Conservation (phyloP, 2,797 vertebrate genomes). For the Lophius americanus region DNA sequence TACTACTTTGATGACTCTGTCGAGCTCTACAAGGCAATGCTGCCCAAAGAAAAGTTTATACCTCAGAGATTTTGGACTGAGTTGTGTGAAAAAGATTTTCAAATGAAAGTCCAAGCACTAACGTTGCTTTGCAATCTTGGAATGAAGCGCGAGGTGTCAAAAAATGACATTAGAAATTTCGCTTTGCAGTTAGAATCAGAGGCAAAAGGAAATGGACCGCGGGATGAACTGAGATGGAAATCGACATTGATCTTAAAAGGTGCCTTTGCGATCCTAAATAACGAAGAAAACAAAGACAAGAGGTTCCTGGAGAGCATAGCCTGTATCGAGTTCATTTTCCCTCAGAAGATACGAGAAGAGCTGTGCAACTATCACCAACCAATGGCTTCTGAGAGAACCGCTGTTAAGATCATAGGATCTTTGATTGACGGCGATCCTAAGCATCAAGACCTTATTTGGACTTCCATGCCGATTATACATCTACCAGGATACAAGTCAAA, state of each 20-base stretch:
- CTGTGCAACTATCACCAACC: slow-evolving; percentile 69
- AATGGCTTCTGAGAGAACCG: slow-evolving; percentile 45
- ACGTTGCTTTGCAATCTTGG: slow-evolving; percentile 63
- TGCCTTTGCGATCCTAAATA: neutral
- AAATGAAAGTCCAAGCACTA: fast-evolving
- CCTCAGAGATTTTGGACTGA: slow-evolving; percentile 64
- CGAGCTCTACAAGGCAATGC: slow-evolving; percentile 63
- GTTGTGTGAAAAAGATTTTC: fast-evolving
- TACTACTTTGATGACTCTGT: slow-evolving; percentile 75
- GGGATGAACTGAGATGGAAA: slow-evolving; percentile 42
- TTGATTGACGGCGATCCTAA: slow-evolving; percentile 43
- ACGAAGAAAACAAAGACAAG: neutral
- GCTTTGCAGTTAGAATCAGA: slow-evolving; percentile 72
- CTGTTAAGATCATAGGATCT: slow-evolving; percentile 74
- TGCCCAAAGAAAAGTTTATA: slow-evolving; percentile 76
- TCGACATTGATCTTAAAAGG: slow-evolving; percentile 55
- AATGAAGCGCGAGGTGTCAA: slow-evolving; percentile 73
- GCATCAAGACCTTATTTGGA: slow-evolving; percentile 75
- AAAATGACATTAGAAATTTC: slow-evolving; percentile 69
- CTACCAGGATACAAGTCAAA: neutral
- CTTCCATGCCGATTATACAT: slow-evolving; percentile 77
- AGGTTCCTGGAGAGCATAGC: slow-evolving; percentile 58
- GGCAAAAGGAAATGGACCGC: slow-evolving; percentile 25
- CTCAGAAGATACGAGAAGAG: slow-evolving; percentile 50
- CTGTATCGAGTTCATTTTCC: slow-evolving; percentile 77